Base-by-base conservation (phyloP, 2,888 invertebrate genomes). In the Stratiomys singularior region DNA sequence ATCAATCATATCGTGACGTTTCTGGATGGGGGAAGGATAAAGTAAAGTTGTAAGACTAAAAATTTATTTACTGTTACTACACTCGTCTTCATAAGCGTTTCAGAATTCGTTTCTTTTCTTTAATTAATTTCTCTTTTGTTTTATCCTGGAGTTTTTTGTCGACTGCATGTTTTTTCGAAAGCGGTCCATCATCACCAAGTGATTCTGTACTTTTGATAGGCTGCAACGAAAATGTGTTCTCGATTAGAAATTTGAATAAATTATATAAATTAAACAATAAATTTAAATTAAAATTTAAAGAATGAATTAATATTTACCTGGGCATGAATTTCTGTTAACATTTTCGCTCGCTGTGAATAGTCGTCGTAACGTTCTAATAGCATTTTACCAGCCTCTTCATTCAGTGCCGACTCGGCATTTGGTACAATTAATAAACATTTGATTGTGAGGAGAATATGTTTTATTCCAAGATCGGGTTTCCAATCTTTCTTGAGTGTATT, bases 401-500 rank as follows among this genome's bases (percentile, higher is more conserved):
- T 98, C 82, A 98, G 91, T 82, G 98, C 98, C 78, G 97, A 98
- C 88, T 98, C 98, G 5, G 97, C 93, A 90, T 98, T 98, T 85
- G 98, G 98, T 86, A 96, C 96, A 88, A 98, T 98, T 82, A 98
- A 91, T 86, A 98, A 91, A 90, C 98, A 98, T 89, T 96, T 96
- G 80, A 98, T 92, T 80, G 97, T 95, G 87, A 97, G 88, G 85
- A 98, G 90, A 88, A 97, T 94, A 88, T 98, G 97, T 90, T 94
- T 95, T 81, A 98, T 94, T 85, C 98, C 98, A 85, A 97, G 92
- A 89, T 97, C 96, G 80, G 96, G 93, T 86, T 96, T 96, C 98
- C 98, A 98, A 89, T 97, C 98, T 88, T 95, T 96, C 88, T 96
- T 96, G 80, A 98, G 90, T 79, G 98, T 97, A 88, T 97, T 96